Evolutionary conservation across 2,797 vertebrate species (phyloP).

Genomic region (Macroramphosus scolopax): DNA sequence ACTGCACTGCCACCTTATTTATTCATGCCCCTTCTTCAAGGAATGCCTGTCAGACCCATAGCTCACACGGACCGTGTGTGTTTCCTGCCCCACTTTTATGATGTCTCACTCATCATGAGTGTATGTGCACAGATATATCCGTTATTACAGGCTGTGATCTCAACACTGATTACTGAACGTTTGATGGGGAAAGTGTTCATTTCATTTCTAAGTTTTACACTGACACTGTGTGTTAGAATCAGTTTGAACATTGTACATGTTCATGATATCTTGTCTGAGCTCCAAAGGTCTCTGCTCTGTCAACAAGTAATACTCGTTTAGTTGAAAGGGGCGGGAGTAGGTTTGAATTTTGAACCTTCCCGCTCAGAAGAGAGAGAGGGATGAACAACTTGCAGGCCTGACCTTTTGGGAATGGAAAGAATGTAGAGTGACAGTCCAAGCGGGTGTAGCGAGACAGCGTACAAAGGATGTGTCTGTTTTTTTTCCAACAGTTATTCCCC

Average conservation of each 20-base stretch:
- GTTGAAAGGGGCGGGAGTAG: slow-evolving; percentile 39
- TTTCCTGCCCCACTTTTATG: slow-evolving; percentile 7
- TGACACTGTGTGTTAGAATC: too few species aligned
- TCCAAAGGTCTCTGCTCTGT: too few species aligned
- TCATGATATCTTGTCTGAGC: too few species aligned
- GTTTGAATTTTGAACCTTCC: slow-evolving; percentile 76
- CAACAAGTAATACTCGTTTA: slow-evolving; percentile 48
- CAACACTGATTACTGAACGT: too few species aligned
- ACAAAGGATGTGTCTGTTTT: slow-evolving; percentile 66
- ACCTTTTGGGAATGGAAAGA: slow-evolving; percentile 67
- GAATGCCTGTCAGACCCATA: slow-evolving; percentile 24
- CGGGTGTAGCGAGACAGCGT: slow-evolving; percentile 14
- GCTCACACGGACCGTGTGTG: slow-evolving; percentile 1
- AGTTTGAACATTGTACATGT: too few species aligned
- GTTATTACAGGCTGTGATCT: neutral
- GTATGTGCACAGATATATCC: neutral
- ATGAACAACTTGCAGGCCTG: slow-evolving; percentile 48
- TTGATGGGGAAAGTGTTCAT: too few species aligned
- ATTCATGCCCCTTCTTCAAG: slow-evolving; percentile 52
- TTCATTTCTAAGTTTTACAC: too few species aligned
- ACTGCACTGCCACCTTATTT: slow-evolving; percentile 54
- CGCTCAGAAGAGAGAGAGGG: slow-evolving; percentile 49
- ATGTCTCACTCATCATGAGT: too few species aligned
- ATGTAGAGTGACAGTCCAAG: slow-evolving; percentile 58
- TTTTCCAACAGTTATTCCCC: slow-evolving; percentile 39